These are phyloP conservation scores for Chloroclystis v-ata DNA, from an alignment of 2,888 invertebrate genomes.

Conservation along the genomic window DNA sequence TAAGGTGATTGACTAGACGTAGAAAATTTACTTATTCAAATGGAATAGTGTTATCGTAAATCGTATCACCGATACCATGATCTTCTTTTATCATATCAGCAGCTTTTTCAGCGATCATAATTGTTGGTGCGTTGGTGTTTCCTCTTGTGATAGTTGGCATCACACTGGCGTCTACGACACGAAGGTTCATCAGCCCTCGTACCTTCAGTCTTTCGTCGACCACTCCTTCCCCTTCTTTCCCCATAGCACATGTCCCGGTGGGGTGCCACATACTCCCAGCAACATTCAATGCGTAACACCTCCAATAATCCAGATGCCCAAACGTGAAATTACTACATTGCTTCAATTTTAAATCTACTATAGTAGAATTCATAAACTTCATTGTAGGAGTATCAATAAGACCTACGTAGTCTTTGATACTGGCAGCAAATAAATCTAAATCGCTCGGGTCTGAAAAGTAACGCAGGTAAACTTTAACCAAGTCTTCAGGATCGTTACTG, in stretches of 20 bases:
- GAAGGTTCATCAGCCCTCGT: slow-evolving; percentile 72
- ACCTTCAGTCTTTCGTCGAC: slow-evolving; percentile 47
- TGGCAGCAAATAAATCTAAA: slow-evolving; percentile 27
- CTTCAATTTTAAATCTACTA: slow-evolving; percentile 34
- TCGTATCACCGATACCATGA: slow-evolving; percentile 12
- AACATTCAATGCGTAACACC: slow-evolving; percentile 45
- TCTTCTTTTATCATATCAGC: slow-evolving; percentile 73
- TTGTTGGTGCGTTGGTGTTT: slow-evolving; percentile 78
- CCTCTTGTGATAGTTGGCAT: slow-evolving; percentile 81
- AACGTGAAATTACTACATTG: slow-evolving; percentile 40
- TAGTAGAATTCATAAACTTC: slow-evolving; percentile 23
- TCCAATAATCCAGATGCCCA: slow-evolving; percentile 48
- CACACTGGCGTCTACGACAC: slow-evolving; percentile 81
- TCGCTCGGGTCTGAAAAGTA: slow-evolving; percentile 39
- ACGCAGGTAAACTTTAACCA: slow-evolving; percentile 38
- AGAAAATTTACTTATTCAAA: no score
- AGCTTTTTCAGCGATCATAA: slow-evolving; percentile 81
- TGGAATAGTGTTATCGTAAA: not conserved
- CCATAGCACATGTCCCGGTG: slow-evolving; percentile 42
- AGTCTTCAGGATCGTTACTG: slow-evolving; percentile 39
- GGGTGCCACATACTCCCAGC: slow-evolving; percentile 43
- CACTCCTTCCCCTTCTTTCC: slow-evolving; percentile 32
- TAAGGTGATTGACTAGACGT: no score
- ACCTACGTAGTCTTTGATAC: slow-evolving; percentile 32
- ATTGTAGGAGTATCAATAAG: slow-evolving; percentile 36